Evolutionary conservation across 2,888 invertebrate genomes (phyloP), one percentile per base, ranked within the genome.

Genomic region (Lithophane leautieri): DNA sequence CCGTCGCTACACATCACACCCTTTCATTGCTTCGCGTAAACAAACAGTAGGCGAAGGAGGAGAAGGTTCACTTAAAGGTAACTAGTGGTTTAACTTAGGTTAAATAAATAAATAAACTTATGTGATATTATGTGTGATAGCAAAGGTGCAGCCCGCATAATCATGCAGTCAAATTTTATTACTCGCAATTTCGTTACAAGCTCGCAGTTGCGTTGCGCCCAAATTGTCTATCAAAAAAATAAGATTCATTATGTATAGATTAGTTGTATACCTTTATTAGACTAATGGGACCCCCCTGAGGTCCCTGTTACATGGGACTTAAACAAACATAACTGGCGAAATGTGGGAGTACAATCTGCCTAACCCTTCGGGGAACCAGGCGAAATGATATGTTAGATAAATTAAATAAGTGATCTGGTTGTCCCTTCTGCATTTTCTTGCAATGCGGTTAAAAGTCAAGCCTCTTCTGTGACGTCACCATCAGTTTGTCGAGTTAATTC

Each of bases 401-500:
- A 50, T 50, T 7, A 58, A 28, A 28, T 58, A 28, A 28, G 6
- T 58, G 16, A 28, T 58, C 9, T 28, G 19, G 58, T 58, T 58
- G 16, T 58, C 19, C 67, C 61, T 83, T 71, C 69, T 74, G 60
- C 2, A 14, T 6, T 16, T 62, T 2, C 4, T 22, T 65, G 34
- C 9, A 0, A 4, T 54, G 50, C 3, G 73, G 52, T 60, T 14
- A 22, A 66, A 71, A 69, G 71, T 85, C 77, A 87, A 81, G 74
- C 44, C 76, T 67, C 76, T 71, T 78, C 73, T 47, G 73, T 85
- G 85, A 81, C 58, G 73, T 68, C 78, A 68, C 61, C 73, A 54
- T 74, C 72, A 73, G 86, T 87, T 85, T 85, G 74, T 79, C 22
- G 70, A 86, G 75, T 73, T 85, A 83, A 86, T 86, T 79, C 78